These are phyloP conservation scores for Melieria crassipennis DNA, from an alignment of 2,888 invertebrate species.

Conservation along the genomic window DNA sequence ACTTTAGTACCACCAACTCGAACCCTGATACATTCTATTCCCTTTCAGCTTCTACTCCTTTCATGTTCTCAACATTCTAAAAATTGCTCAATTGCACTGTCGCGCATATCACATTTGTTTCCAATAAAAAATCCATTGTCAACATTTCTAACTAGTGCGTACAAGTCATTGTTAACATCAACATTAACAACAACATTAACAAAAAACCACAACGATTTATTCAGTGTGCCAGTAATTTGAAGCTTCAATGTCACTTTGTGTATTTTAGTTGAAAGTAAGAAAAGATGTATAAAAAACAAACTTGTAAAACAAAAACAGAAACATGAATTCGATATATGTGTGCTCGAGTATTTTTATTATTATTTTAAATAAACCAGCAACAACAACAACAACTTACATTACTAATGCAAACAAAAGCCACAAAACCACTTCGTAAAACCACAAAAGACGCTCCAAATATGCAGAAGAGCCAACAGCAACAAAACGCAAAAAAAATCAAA, in stretches of 20 bases:
- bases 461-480: constrained; percentile 1
- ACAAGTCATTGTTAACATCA: neutral
- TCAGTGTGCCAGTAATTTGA: constrained; percentile 16
- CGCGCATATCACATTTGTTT: too few species aligned
- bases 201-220: neutral
- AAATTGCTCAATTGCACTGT: too few species aligned
- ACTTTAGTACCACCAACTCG: too few species aligned
- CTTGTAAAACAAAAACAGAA: neutral
- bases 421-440: constrained; percentile 30
- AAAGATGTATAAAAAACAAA: neutral
- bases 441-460: constrained; percentile 27
- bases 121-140: too few species aligned
- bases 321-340: constrained; percentile 1
- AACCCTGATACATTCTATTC: too few species aligned
- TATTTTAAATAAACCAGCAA: neutral
- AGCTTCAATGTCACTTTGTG: constrained; percentile 30
- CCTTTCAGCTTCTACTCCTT: too few species aligned
- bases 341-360: neutral
- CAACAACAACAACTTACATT: neutral
- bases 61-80: too few species aligned
- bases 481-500: neutral
- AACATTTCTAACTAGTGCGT: too few species aligned
- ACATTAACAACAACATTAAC: neutral
- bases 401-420: constrained; percentile 20
- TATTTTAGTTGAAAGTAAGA: constrained; percentile 1